Evolutionary conservation across 2,797 vertebrate species (phyloP).

Genomic region (Tiaroga cobitis): DNA sequence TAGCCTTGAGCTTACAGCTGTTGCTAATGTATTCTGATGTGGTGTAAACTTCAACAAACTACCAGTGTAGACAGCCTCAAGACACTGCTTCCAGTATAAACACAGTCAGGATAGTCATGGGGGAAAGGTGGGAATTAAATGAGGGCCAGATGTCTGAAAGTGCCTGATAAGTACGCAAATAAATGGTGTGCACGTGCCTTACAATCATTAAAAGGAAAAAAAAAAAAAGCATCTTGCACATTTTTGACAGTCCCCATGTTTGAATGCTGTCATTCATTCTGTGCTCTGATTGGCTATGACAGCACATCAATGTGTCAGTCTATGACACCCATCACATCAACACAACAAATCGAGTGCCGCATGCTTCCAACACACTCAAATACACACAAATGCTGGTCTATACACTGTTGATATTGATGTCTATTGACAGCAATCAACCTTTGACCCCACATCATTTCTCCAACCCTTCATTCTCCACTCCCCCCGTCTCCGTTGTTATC

Average conservation of each 20-base stretch:
- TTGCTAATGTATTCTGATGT: not conserved
- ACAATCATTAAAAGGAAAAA: not conserved
- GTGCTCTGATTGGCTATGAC: slow-evolving; percentile 37
- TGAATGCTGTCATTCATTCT: slow-evolving; percentile 30
- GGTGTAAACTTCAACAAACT: not conserved
- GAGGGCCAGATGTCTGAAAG: not conserved
- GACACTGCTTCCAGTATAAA: not conserved
- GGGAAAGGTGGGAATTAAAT: not conserved
- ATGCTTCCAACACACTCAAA: slow-evolving; percentile 15
- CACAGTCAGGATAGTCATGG: not conserved
- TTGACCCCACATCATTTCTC: slow-evolving; percentile 38
- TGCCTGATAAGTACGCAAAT: not conserved
- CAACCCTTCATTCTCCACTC: not conserved
- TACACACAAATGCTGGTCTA: slow-evolving; percentile 3
- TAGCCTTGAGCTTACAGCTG: slow-evolving; percentile 17
- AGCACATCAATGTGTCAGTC: slow-evolving; percentile 31
- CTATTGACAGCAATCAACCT: slow-evolving; percentile 51
- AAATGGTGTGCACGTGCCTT: not conserved
- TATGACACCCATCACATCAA: slow-evolving; percentile 39
- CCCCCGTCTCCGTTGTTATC: slow-evolving; percentile 1
- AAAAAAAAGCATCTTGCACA: not conserved
- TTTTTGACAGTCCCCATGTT: slow-evolving; percentile 23
- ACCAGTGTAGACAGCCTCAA: not conserved
- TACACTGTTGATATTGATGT: slow-evolving; percentile 39
- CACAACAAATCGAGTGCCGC: slow-evolving; percentile 14